Evolutionary conservation across 2,888 invertebrate species (phyloP), one percentile per base, ranked within the genome.

Genomic region (Caenorhabditis sp.): DNA sequence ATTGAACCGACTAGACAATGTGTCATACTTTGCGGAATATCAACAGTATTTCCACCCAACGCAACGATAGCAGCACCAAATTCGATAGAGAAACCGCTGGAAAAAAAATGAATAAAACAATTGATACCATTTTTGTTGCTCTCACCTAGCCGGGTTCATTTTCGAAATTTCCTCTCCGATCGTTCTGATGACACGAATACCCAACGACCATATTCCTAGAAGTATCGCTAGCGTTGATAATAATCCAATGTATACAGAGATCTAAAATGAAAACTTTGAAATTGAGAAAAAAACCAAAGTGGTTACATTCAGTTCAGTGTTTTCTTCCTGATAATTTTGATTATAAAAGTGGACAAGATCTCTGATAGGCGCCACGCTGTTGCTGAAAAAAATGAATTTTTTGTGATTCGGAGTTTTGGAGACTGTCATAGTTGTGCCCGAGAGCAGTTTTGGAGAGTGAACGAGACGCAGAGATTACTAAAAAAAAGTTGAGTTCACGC

Each of bases 61-160:
- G 97, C 97, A 54, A 97, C 97, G 83, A 95, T 91, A 55, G 97
- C 97, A 26, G 97, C 93, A 50, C 97, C 97, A 83, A 99, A 92
- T 90, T 96, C 95, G 88, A 96, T 95, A 51, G 94, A 94, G 88
- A 96, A 95, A 54, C 95, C 95, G 75, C 68, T 73, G 68, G 24
- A 72, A 71, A 19, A 5, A 4, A 94, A 94, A 4, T 49, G 23
- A 24, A n/a, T n/a, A n/a, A n/a, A n/a, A n/a, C 12, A 1, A 26
- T 24, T 27, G 55, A 10, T 4, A 24, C 4, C 27, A 55, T 24
- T 14, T 27, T 12, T 5, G 19, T 2, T 53, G 5, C 21, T 21
- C 55, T 62, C 23, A 73, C 72, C 68, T 73, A 4, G 73, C 73
- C n/a, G 74, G 74, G 54, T 69, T 69, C 69, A 74, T 74, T 37